Evolutionary conservation across 2,888 invertebrate genomes (phyloP), one percentile per base, ranked within the genome.

Genomic region (Epirrhoe alternata): DNA sequence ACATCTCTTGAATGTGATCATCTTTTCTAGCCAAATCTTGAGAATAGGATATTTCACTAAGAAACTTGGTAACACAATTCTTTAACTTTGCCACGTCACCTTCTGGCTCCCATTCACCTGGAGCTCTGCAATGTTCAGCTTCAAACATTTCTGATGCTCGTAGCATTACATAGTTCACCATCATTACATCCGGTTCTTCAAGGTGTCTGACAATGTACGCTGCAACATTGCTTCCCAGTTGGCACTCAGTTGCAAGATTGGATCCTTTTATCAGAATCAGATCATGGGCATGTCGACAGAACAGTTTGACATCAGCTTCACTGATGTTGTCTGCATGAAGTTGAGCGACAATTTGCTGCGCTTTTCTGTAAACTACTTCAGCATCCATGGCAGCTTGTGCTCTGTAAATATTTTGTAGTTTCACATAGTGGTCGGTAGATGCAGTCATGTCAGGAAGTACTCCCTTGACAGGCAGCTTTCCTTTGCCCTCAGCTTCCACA

Each of bases 361-460:
- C 97, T 84, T 97, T 95, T 75, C 97, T 95, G 83, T 96, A 97
- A 6, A 99, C 95, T 57, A 95, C 93, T 83, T 98, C 97, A 0
- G 96, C 95, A 90, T 99, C 98, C 70, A 95, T 93, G 56, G 95
- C 92, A 0, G 99, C 98, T 89, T 98, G 97, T 45, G 96, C 95
- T 66, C 97, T 95, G 83, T 98, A 97, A 86, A 98, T 94, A 86
- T 97, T 97, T 86, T 99, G 99, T 61, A 99, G 94, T 69, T 96
- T 95, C 53, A 99, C 95, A 86, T 98, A 99, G 77, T 97, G 96
- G 68, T 96, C 96, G 5, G 99, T 98, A 75, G 99, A 98, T 1
- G 99, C 96, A 4, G 98, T 98, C 99, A 99, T 99, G 83, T 99
- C 99, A 1, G 99, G 99, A 51, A 99, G 90, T 7, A 96, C 95